Evolutionary conservation across 2,113 vertebrate genomes (phyloP).

Genomic region (Centropus bengalensis): DNA sequence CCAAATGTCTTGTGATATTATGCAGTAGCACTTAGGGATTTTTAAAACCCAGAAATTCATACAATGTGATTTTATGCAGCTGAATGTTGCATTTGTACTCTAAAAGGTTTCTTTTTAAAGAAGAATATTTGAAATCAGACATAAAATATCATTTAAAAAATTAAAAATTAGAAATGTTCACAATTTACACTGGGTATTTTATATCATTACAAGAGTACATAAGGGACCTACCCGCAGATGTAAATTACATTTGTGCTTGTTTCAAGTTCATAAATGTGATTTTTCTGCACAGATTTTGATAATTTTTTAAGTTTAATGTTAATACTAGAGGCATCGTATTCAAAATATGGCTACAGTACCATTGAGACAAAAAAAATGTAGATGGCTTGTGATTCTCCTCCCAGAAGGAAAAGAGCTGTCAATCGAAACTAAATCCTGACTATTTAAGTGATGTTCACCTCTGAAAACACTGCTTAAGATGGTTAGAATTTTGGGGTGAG

Average conservation of each 20-base stretch:
- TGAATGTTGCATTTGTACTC: neutral
- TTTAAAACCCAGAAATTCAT: neutral
- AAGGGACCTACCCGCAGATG: neutral
- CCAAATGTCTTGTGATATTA: neutral
- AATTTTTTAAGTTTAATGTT: neutral
- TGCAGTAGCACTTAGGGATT: neutral
- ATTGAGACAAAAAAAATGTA: neutral
- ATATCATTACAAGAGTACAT: neutral
- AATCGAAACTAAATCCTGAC: neutral
- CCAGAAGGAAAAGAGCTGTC: neutral
- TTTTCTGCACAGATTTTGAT: neutral
- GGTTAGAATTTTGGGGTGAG: neutral
- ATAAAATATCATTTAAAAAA: neutral
- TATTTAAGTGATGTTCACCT: neutral
- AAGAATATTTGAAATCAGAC: neutral
- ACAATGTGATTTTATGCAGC: neutral
- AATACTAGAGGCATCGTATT: neutral
- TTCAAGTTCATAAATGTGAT: neutral
- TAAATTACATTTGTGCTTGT: neutral
- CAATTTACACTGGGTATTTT: neutral
- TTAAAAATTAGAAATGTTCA: too few species aligned
- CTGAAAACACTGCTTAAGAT: neutral
- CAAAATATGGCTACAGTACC: neutral
- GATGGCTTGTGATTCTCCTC: neutral
- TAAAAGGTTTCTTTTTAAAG: neutral